Conservation (phyloP, 2,797 vertebrate species). For the Sebastes matsubarae region DNA sequence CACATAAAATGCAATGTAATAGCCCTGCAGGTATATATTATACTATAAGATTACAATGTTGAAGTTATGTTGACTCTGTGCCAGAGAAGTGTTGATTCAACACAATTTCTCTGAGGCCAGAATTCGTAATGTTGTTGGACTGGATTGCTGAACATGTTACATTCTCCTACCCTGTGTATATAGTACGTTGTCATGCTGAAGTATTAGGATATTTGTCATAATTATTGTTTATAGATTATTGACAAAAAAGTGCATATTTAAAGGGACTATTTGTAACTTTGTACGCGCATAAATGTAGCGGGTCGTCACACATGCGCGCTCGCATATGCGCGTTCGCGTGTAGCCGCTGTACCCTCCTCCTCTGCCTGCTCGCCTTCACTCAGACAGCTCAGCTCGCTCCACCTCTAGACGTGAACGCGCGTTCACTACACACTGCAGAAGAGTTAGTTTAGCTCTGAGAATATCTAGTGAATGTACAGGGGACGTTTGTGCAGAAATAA, state of each 20-base stretch:
- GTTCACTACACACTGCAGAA: too few species aligned
- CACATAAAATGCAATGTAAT: background rate
- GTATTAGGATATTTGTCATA: background rate
- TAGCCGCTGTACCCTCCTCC: too few species aligned
- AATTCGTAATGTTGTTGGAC: background rate
- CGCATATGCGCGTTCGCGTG: too few species aligned
- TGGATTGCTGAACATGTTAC: background rate
- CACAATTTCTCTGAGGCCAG: background rate
- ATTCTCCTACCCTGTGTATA: background rate
- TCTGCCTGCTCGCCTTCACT: too few species aligned
- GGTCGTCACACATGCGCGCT: too few species aligned
- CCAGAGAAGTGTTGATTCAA: background rate
- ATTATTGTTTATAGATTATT: background rate
- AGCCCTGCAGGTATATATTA: background rate
- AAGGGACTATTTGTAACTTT: too few species aligned
- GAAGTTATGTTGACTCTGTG: background rate
- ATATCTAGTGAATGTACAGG: too few species aligned
- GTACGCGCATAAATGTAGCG: too few species aligned
- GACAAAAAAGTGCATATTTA: background rate
- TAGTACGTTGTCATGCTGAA: background rate
- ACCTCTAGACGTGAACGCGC: too few species aligned
- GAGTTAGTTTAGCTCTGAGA: too few species aligned
- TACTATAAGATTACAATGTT: background rate
- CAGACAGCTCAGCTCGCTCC: too few species aligned
- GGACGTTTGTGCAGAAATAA: too few species aligned